phyloP scores from a whole-genome alignment of 2,888 invertebrate species.

The Druceiella hillmani region DNA sequence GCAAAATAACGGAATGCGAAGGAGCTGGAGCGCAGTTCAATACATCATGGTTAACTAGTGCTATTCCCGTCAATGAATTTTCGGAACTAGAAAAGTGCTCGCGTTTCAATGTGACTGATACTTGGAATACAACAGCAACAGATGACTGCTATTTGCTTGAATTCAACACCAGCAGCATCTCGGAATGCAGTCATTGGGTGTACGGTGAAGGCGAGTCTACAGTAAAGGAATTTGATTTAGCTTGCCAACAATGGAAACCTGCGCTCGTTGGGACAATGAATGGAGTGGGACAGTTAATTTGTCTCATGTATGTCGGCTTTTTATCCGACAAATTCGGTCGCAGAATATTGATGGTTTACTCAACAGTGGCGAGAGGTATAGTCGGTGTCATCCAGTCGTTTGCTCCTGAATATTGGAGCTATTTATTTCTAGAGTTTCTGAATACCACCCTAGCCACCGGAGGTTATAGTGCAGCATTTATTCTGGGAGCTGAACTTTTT shows the following conservation, averaged over 20 bases:
- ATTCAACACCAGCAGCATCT: neutral
- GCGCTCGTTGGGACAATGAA: slow-evolving; percentile 57
- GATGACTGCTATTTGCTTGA: slow-evolving; percentile 24
- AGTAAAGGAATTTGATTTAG: slow-evolving; percentile 33
- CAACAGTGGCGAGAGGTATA: slow-evolving; percentile 41
- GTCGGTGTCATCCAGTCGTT: slow-evolving; percentile 45
- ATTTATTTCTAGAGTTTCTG: slow-evolving; percentile 46
- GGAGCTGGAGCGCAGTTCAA: neutral
- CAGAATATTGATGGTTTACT: slow-evolving; percentile 38
- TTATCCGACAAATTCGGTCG: slow-evolving; percentile 53
- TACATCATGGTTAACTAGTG: neutral
- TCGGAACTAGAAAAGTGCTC: too few relatives aligned
- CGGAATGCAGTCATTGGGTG: neutral
- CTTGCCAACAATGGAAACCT: slow-evolving; percentile 54
- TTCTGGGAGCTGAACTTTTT: slow-evolving; percentile 22
- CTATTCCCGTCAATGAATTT: too few relatives aligned
- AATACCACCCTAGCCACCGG: slow-evolving; percentile 47
- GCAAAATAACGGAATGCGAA: neutral
- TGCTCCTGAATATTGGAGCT: slow-evolving; percentile 43
- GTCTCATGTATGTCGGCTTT: slow-evolving; percentile 51
- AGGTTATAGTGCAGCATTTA: slow-evolving; percentile 48
- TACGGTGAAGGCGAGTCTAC: neutral
- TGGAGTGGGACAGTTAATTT: slow-evolving; percentile 54
- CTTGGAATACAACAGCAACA: neutral
- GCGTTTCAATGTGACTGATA: too few relatives aligned